These are phyloP conservation scores for Nymphalis polychloros DNA, from an alignment of 2,888 invertebrate species.

Conservation along the genomic window DNA sequence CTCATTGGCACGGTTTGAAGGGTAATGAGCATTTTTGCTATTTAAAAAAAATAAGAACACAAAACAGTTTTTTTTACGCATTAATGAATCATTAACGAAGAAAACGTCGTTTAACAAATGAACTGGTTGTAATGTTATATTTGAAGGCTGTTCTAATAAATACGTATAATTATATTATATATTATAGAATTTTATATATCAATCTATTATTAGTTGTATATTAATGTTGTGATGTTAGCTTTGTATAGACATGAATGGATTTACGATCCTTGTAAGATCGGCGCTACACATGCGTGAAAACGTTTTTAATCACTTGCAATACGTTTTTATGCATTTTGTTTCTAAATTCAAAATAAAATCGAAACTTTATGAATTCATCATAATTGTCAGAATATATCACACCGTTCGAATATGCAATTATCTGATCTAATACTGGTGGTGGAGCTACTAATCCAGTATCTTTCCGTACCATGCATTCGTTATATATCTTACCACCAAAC, in stretches of 20 bases:
- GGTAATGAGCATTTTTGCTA: too few relatives aligned
- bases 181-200: conserved; percentile 9
- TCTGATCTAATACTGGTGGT: too few relatives aligned
- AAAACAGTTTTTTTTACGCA: background rate
- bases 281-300: background rate
- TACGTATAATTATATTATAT: conserved; percentile 9
- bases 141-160: conserved; percentile 11
- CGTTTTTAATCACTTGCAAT: background rate
- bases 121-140: conserved; percentile 8
- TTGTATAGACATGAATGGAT: background rate
- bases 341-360: background rate
- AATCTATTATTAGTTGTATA: conserved; percentile 5
- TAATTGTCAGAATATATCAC: background rate
- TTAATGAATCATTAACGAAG: background rate
- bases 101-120: background rate
- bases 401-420: too few relatives aligned
- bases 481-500: too few relatives aligned
- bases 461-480: too few relatives aligned
- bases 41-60: background rate
- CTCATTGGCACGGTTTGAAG: too few relatives aligned
- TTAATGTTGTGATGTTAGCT: conserved; percentile 10
- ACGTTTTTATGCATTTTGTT: background rate
- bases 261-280: background rate
- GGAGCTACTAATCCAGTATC: too few relatives aligned
- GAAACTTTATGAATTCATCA: background rate